Percentiles rank a stretch among this genome's conserved stretches.
These are phyloP conservation scores for Heliocidaris erythrogramma DNA, from an alignment of 35 echinoderm and acorn worm species.

Conservation along the genomic window DNA sequence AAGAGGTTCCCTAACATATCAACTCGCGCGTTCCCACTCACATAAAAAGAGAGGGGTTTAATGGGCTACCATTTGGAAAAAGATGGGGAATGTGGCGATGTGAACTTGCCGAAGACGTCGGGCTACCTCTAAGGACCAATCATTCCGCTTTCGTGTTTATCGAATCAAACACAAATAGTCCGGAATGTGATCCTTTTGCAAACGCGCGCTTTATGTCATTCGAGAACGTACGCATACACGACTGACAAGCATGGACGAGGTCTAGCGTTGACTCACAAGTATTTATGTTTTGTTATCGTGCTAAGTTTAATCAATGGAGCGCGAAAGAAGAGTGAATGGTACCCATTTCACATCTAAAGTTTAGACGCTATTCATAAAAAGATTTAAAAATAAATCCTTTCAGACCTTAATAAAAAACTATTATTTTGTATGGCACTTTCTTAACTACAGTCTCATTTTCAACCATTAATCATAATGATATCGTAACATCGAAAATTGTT, in stretches of 20 bases:
- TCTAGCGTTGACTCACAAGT: neutral
- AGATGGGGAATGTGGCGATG: neutral
- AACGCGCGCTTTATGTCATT: neutral
- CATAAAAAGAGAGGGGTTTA: neutral
- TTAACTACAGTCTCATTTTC: too few relatives aligned
- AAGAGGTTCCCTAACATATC: neutral
- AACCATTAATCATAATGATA: too few relatives aligned
- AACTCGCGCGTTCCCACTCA: neutral
- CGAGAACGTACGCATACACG: neutral
- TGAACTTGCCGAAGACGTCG: neutral
- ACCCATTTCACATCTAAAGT: neutral
- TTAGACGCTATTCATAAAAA: neutral
- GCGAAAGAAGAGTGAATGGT: neutral
- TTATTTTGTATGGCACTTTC: too few relatives aligned
- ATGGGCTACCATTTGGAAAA: too few relatives aligned
- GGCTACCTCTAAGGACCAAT: neutral
- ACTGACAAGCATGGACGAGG: neutral
- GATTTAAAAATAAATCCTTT: neutral
- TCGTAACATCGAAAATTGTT: too few relatives aligned
- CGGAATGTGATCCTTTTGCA: neutral
- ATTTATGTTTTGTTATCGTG: constrained; percentile 12
- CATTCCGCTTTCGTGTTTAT: constrained; percentile 2
- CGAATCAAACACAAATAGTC: neutral
- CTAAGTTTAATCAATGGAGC: neutral
- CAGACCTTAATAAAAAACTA: neutral